A percentile compares a stretch with the other conserved stretches of the same genome.
These are phyloP conservation scores for Zophobas morio DNA, from an alignment of 1,140 invertebrate species.

Conservation along the genomic window DNA sequence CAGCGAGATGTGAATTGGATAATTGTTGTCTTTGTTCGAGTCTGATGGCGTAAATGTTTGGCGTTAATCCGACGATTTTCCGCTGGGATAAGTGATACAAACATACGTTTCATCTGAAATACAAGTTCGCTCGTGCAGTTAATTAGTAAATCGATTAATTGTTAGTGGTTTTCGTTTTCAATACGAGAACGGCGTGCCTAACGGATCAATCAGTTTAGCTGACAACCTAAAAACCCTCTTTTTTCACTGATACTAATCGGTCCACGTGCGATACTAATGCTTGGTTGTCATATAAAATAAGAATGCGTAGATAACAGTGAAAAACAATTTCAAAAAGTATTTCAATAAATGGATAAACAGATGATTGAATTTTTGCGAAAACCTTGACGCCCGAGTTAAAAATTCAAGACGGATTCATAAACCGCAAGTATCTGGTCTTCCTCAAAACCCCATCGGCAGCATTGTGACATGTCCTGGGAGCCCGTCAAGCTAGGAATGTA, in stretches of 20 bases:
- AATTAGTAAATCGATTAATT: conserved; percentile 50
- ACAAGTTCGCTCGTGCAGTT: conserved; percentile 26
- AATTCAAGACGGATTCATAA: too few relatives aligned
- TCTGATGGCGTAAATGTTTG: conserved; percentile 29
- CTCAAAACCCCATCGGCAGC: too few relatives aligned
- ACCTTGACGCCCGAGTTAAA: too few relatives aligned
- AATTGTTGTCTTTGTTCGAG: conserved; percentile 28
- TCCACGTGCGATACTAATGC: neutral
- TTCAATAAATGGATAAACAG: too few relatives aligned
- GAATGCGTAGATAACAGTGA: neutral
- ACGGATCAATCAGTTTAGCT: conserved; percentile 16
- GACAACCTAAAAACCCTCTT: conserved; percentile 29
- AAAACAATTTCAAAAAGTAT: too few relatives aligned
- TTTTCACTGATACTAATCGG: conserved; percentile 2
- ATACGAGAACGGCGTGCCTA: conserved; percentile 21
- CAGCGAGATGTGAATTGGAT: conserved; percentile 18
- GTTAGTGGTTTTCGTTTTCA: conserved; percentile 31
- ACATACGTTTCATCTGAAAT: conserved; percentile 40
- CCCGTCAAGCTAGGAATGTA: too few relatives aligned
- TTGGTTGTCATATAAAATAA: conserved; percentile 19
- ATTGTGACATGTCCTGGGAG: too few relatives aligned
- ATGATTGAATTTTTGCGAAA: too few relatives aligned
- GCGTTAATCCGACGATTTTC: conserved; percentile 33
- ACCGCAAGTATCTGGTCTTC: too few relatives aligned
- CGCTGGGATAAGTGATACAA: conserved; percentile 22